These are phyloP conservation scores for Gandaritis pyraliata DNA, from an alignment of 2,888 invertebrate species.

Conservation along the genomic window DNA sequence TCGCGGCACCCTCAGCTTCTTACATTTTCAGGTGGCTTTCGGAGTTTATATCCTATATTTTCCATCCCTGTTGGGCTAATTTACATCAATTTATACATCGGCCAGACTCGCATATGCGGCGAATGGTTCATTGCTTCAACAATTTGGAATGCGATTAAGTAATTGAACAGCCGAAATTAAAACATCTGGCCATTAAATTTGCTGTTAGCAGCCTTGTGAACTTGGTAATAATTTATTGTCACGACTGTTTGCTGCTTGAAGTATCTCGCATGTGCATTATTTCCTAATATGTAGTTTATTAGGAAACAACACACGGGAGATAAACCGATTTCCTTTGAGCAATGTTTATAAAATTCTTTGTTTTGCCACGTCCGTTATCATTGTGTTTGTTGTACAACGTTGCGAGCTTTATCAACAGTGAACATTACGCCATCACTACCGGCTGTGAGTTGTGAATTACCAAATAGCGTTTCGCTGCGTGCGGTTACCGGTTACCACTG, in stretches of 20 bases:
- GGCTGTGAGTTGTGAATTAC: constrained; percentile 38
- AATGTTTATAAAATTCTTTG: constrained; percentile 35
- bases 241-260: constrained; percentile 22
- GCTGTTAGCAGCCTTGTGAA: constrained; percentile 19
- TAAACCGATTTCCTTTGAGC: constrained; percentile 32
- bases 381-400: constrained; percentile 28
- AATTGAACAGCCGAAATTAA: constrained; percentile 33
- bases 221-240: constrained; percentile 17
- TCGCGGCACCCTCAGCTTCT: constrained; percentile 49
- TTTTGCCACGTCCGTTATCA: constrained; percentile 29
- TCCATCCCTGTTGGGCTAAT: constrained; percentile 56
- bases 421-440: constrained; percentile 39
- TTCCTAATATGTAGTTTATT: constrained; percentile 30
- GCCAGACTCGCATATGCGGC: constrained; percentile 42
- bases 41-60: constrained; percentile 61
- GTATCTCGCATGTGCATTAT: constrained; percentile 23
- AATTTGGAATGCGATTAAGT: constrained; percentile 32
- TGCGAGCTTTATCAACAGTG: constrained; percentile 37
- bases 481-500: constrained; percentile 34
- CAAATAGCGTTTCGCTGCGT: constrained; percentile 41
- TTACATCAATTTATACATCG: constrained; percentile 57
- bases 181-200: constrained; percentile 24
- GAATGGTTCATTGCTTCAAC: constrained; percentile 31
- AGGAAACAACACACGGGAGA: constrained; percentile 14
- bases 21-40: constrained; percentile 65